phyloP scores from a whole-genome alignment of 2,797 vertebrate genomes.

The Hoplostethus mediterraneus region DNA sequence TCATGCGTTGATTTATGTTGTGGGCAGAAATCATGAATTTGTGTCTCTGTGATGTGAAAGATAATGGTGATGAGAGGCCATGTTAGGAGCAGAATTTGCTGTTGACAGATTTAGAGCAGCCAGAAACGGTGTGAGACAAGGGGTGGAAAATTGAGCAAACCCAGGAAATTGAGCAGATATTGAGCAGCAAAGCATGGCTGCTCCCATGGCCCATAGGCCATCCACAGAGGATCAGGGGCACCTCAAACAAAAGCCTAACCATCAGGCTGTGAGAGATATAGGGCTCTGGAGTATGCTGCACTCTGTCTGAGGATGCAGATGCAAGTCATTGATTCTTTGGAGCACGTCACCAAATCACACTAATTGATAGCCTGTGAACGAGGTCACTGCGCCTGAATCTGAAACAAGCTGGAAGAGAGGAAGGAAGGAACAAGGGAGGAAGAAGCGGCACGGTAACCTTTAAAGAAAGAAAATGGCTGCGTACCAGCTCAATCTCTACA shows the following conservation, averaged over 20 bases:
- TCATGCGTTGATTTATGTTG: conserved; percentile 18
- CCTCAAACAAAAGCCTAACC: conserved; percentile 58
- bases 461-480: conserved; percentile 72
- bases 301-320: conserved; percentile 56
- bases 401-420: conserved; percentile 42
- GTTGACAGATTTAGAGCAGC: conserved; percentile 72
- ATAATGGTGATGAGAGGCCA: conserved; percentile 49
- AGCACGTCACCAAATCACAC: conserved; percentile 64
- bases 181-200: conserved; percentile 70
- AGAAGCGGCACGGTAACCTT: conserved; percentile 61
- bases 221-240: conserved; percentile 49
- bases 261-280: conserved; percentile 36
- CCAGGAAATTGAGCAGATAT: conserved; percentile 79
- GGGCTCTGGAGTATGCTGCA: conserved; percentile 27
- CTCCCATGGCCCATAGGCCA: conserved; percentile 55
- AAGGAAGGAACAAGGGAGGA: conserved; percentile 57
- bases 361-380: conserved; percentile 63
- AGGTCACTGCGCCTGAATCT: conserved; percentile 60
- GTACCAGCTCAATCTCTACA: conserved; percentile 72
- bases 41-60: conserved; percentile 39
- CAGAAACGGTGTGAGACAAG: conserved; percentile 71
- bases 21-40: conserved; percentile 38
- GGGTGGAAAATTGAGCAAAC: conserved; percentile 79
- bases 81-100: conserved; percentile 59
- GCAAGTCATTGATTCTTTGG: conserved; percentile 52